Evolutionary conservation across 2,888 invertebrate genomes (phyloP).

Genomic region (Sinhomidia bicolor): DNA sequence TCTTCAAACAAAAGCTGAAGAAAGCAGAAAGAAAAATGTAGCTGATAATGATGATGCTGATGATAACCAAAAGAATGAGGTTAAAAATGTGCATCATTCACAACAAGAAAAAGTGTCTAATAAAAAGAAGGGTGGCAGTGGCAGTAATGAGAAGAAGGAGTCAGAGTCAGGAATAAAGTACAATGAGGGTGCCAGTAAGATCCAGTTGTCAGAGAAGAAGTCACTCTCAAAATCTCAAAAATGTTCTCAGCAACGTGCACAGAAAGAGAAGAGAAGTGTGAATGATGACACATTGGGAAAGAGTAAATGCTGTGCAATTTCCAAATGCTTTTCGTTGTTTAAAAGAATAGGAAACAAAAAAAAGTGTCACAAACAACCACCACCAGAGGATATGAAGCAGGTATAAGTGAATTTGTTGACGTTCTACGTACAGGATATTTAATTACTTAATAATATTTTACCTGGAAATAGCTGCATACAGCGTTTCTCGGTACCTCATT

Average conservation of each 20-base stretch:
- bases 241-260: not conserved
- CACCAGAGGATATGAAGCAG: conserved; percentile 62
- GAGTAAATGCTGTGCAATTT: conserved; percentile 54
- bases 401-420: no score
- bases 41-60: conserved; percentile 4
- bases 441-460: no score
- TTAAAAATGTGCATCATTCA: conserved; percentile 23
- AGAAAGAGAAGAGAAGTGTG: conserved; percentile 27
- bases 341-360: not conserved
- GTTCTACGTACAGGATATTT: no score
- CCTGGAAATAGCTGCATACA: no score
- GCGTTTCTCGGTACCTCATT: no score
- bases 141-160: conserved; percentile 10
- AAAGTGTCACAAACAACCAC: conserved; percentile 26
- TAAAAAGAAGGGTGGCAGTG: conserved; percentile 40
- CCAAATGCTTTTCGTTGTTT: conserved; percentile 66
- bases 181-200: conserved; percentile 31
- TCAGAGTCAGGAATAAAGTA: conserved; percentile 1
- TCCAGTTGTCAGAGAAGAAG: conserved; percentile 50
- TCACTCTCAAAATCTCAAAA: conserved; percentile 9
- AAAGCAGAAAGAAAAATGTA: conserved; percentile 41
- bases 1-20: conserved; percentile 64
- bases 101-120: not conserved
- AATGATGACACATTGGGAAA: conserved; percentile 53
- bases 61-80: conserved; percentile 19